These are phyloP conservation scores for Tympanoctomys barrerae DNA, from an alignment of 2,797 vertebrate species.

Conservation along the genomic window DNA sequence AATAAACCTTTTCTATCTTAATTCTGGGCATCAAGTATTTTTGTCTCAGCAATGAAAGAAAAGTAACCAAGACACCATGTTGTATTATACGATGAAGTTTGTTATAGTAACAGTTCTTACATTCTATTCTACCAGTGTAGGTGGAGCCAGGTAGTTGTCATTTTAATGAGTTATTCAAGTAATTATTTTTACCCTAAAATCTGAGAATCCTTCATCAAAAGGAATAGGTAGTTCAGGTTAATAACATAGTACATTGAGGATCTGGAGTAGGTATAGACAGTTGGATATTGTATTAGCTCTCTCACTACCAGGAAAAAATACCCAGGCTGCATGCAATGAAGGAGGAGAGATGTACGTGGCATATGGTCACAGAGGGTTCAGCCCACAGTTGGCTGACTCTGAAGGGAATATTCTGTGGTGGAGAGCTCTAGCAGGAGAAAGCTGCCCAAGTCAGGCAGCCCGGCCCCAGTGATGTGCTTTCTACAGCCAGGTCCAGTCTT, in stretches of 20 bases:
- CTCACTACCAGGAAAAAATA: not conserved
- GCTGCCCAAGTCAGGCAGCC: not conserved
- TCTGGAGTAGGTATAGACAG: not conserved
- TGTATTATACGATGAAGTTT: not conserved
- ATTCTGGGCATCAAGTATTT: too few relatives aligned
- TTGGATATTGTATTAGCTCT: not conserved
- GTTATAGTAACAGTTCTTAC: not conserved
- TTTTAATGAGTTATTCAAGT: constrained; percentile 1
- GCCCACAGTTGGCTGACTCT: not conserved
- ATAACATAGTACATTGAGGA: not conserved
- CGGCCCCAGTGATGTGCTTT: not conserved
- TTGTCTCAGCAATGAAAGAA: too few relatives aligned
- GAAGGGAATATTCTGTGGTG: not conserved
- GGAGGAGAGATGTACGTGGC: not conserved
- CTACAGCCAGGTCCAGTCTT: not conserved
- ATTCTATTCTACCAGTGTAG: not conserved
- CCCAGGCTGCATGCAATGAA: not conserved
- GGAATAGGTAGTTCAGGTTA: not conserved
- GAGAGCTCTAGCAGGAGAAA: not conserved
- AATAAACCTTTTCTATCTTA: too few relatives aligned
- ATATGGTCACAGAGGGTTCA: not conserved
- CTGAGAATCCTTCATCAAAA: not conserved
- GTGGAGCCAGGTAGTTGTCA: not conserved
- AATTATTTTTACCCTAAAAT: constrained; percentile 35
- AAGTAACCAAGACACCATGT: too few relatives aligned